Conservation (phyloP, 2,888 invertebrate genomes). For the Thymelicus lineola region DNA sequence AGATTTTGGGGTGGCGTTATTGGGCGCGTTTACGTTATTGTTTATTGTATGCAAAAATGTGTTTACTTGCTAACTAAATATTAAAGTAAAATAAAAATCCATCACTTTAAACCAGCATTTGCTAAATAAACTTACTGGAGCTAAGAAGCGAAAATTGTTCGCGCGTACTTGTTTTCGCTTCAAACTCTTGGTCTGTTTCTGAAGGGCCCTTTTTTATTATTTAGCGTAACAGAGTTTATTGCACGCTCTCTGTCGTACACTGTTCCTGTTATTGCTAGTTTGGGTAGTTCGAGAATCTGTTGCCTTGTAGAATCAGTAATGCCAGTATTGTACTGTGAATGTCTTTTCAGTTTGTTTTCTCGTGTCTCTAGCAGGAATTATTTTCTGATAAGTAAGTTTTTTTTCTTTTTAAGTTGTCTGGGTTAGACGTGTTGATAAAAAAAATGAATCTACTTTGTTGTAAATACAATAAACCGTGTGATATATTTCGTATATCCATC, state of each 20-base stretch:
- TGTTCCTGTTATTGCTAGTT: neutral
- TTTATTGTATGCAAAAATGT: too few relatives aligned
- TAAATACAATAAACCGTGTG: too few relatives aligned
- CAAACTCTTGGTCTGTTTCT: conserved; percentile 30
- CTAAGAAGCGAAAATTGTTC: conserved; percentile 37
- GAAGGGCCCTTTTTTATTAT: conserved; percentile 27
- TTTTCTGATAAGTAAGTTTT: neutral
- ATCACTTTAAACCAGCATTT: conserved; percentile 13
- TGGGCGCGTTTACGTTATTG: too few relatives aligned
- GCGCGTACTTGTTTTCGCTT: conserved; percentile 37
- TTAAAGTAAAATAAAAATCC: neutral
- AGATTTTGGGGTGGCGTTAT: too few relatives aligned
- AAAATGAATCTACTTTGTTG: too few relatives aligned
- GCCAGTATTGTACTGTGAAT: neutral
- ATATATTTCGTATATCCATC: too few relatives aligned
- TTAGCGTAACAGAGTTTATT: conserved; percentile 26
- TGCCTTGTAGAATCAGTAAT: conserved; percentile 6
- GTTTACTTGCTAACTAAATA: too few relatives aligned
- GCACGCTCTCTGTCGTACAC: conserved; percentile 2
- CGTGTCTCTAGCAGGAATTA: neutral
- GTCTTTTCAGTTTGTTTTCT: neutral
- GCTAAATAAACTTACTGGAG: conserved; percentile 34
- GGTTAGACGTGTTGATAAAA: too few relatives aligned
- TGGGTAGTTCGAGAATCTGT: conserved; percentile 13
- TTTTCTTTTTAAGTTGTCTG: too few relatives aligned